Base-by-base conservation (phyloP, 2,888 invertebrate genomes). In the Drosophila nr. perissopoda region DNA sequence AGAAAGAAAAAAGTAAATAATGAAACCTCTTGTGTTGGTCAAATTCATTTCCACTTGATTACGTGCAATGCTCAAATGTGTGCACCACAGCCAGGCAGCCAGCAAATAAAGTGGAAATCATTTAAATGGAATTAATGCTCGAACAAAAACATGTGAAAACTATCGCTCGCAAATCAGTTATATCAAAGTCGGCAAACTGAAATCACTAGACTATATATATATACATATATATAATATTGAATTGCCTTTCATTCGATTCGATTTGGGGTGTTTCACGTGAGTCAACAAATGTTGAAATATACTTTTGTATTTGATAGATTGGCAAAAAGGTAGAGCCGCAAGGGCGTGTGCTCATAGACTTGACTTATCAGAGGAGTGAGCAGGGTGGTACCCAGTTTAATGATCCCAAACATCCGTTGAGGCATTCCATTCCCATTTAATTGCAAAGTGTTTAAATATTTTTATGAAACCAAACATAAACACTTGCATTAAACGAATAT, bases 1-100 rank as follows among this genome's bases (percentile, higher is more conserved):
- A 29, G 1, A 29, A n/a, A 4, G n/a, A 57, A 57, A 33, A 62
- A 60, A 52, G 33, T 48, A 57, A 68, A 53, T 42, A 51, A 59
- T 56, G 54, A 69, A 72, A 68, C 81, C 89, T 81, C 87, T 87
- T 83, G 89, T 91, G 91, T 91, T 91, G 91, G 91, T 90, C 91
- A 91, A 89, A 91, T 87, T 90, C 84, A 87, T 73, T 91, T 91
- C 91, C 91, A 88, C 80, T 91, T 87, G 86, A 91, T 85, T 91
- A 82, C 77, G 69, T 66, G 67, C 82, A 82, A 80, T 75, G 76
- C 80, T 77, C 75, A 69, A 81, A 75, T 79, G 71, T 78, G 78
- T 73, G 64, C 57, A 51, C 64, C 58, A 42, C 40, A 42, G 21
- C 42, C 67, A 1, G 29, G 64, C 67, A 60, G 56, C 53, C 59